A percentile compares a stretch with the other conserved stretches of the same genome.
These are phyloP conservation scores for Phenganax stokvisi DNA, from an alignment of 92 coral and sea anemone genomes.

Conservation along the genomic window DNA sequence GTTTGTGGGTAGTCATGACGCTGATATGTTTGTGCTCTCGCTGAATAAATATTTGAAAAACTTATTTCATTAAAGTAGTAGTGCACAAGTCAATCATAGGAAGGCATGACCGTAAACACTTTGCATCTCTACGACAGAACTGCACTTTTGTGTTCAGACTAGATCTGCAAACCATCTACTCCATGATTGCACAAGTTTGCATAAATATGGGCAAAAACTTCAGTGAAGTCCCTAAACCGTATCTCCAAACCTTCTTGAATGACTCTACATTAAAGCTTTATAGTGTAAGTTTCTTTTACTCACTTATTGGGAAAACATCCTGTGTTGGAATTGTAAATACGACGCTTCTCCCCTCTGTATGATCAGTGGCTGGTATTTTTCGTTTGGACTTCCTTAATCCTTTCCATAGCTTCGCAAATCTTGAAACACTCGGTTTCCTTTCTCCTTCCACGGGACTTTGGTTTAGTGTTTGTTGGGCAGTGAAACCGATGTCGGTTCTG, in stretches of 20 bases:
- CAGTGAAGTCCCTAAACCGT: background rate
- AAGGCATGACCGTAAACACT: too few relatives aligned
- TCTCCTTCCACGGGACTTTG: background rate
- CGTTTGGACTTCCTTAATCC: constrained; percentile 33
- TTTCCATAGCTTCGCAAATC: constrained; percentile 32
- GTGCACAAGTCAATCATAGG: too few relatives aligned
- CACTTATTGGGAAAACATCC: constrained; percentile 25
- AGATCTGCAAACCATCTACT: too few relatives aligned
- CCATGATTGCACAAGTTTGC: too few relatives aligned
- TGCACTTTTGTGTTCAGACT: too few relatives aligned
- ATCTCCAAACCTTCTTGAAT: background rate
- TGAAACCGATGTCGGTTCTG: constrained; percentile 25
- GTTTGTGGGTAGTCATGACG: background rate
- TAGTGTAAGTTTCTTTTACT: background rate
- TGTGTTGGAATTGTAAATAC: constrained; percentile 36
- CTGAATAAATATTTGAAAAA: too few relatives aligned
- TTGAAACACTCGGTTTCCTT: constrained; percentile 26
- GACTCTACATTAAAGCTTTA: too few relatives aligned
- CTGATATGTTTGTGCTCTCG: constrained; percentile 2
- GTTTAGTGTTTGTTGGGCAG: constrained; percentile 11
- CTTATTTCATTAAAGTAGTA: too few relatives aligned
- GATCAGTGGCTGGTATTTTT: background rate
- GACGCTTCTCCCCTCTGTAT: constrained; percentile 20
- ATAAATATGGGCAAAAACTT: too few relatives aligned
- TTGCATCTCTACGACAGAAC: too few relatives aligned